Base-by-base conservation (phyloP, 1,140 invertebrate species). In the Papilio aristodemus region DNA sequence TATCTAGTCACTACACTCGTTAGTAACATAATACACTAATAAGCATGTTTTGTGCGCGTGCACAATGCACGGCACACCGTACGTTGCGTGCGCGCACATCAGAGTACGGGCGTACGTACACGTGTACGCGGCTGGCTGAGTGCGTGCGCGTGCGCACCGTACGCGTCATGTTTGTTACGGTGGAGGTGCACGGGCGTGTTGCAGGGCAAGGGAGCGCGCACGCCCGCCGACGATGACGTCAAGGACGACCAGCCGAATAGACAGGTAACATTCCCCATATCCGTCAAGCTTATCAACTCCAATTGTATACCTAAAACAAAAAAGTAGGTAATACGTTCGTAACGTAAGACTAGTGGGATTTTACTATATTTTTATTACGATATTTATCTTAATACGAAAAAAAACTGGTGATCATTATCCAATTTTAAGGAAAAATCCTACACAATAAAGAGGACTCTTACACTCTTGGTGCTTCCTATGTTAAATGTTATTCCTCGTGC, bases 131-230 rank as follows among this genome's bases (percentile, higher is more conserved):
- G 13, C 38, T 66, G 71, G 69, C 66, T 68, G 70, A 59, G 68
- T 67, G 58, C 38, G 70, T 46, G 58, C 32, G 25, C 57, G 57
- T 60, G 36, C 25, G 68, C 14, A 41, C 58, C 68, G 69, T 67
- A 50, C 62, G 67, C 54, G 63, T 43, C 62, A 66, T 72, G 46
- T 71, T 69, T 80, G 82, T 83, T 69, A 83, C 76, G 82, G 83
- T 85, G 85, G 80, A 66, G 83, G 72, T 76, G 78, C 76, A 76
- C 76, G 79, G 54, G 68, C 68, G 76, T 89, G 85, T 90, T 89
- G 74, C 86, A 88, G 87, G 86, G 87, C 69, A 90, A 90, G 78
- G 84, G 84, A 69, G 84, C 83, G 84, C 84, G 83, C 62, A 83
- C 83, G 43, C 84, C 85, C 71, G 74, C 74, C 27, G 84, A 84